These are phyloP conservation scores for Pocota personata DNA, from an alignment of 2,888 invertebrate species.

Conservation along the genomic window DNA sequence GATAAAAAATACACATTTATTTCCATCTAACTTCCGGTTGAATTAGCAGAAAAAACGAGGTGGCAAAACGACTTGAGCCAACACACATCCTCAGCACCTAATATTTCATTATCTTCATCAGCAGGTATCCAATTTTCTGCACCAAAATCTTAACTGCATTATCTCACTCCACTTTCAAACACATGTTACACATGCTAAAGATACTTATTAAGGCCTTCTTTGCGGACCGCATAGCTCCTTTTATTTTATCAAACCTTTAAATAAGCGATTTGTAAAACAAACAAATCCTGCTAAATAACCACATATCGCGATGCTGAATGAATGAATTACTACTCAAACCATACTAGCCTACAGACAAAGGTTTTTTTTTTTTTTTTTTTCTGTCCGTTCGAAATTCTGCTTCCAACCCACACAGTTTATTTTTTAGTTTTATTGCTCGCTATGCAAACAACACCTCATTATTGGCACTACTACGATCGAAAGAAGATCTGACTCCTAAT, in stretches of 20 bases:
- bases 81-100: background rate
- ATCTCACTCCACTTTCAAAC: background rate
- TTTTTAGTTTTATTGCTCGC: slow-evolving; percentile 40
- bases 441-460: slow-evolving; percentile 65
- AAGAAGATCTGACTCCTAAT: slow-evolving; percentile 38
- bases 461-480: slow-evolving; percentile 23
- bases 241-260: slow-evolving; percentile 60
- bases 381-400: background rate
- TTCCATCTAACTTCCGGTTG: too few relatives aligned
- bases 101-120: background rate
- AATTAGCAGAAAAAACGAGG: background rate
- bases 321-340: slow-evolving; percentile 35
- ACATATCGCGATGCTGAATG: slow-evolving; percentile 31
- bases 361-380: background rate
- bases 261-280: slow-evolving; percentile 72
- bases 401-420: slow-evolving; percentile 28
- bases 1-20: too few relatives aligned
- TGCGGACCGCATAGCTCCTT: background rate
- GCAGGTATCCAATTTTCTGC: background rate
- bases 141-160: background rate
- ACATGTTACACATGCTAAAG: slow-evolving; percentile 36
- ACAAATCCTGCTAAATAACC: slow-evolving; percentile 57
- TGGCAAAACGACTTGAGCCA: background rate
- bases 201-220: slow-evolving; percentile 59
- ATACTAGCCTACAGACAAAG: background rate